A percentile compares a stretch with the other conserved stretches of the same genome.
Evolutionary conservation across 2,797 vertebrate species (phyloP).

Genomic region (Alca torda): DNA sequence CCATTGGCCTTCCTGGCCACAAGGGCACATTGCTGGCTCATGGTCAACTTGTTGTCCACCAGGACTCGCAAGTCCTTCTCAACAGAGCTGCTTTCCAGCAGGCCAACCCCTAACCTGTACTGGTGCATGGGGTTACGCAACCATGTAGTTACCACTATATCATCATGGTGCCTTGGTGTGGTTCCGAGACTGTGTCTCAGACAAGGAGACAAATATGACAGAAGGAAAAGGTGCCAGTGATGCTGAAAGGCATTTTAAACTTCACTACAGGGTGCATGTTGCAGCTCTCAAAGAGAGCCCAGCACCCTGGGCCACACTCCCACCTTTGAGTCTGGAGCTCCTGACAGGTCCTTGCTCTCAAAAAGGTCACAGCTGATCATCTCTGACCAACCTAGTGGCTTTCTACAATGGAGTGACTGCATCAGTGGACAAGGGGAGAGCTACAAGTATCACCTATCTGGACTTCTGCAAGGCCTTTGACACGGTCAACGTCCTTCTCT

Average conservation of each 20-base stretch:
- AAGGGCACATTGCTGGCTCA: background rate
- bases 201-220: background rate
- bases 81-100: background rate
- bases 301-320: background rate
- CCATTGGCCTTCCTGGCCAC: background rate
- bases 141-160: background rate
- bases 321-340: background rate
- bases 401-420: no score
- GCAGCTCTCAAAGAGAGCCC: background rate
- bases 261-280: background rate
- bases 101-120: background rate
- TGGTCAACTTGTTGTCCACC: background rate
- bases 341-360: background rate
- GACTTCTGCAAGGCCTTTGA: no score
- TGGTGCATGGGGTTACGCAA: background rate
- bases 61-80: background rate
- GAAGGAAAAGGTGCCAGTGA: background rate
- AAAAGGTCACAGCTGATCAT: background rate
- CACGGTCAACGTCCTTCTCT: no score
- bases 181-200: background rate
- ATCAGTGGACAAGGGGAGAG: no score
- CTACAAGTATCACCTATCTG: no score
- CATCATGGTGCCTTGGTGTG: background rate
- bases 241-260: background rate
- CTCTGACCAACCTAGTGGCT: no score